Conservation (phyloP, 2,113 vertebrate species). For the Corythaixoides concolor region DNA sequence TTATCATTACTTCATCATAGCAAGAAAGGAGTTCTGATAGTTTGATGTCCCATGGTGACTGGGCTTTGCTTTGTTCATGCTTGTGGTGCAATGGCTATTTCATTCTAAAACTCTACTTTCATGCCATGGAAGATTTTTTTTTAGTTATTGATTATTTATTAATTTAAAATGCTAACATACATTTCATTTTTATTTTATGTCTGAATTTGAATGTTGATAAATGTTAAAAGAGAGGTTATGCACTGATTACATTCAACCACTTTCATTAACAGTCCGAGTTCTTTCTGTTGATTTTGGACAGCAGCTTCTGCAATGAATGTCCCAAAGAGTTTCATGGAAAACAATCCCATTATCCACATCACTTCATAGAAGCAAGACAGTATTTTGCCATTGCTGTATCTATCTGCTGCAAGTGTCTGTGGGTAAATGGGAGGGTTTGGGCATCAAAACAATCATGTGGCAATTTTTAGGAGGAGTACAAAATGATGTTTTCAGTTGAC, state of each 20-base stretch:
- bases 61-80: neutral
- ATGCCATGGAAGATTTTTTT: neutral
- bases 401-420: neutral
- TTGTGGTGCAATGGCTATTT: neutral
- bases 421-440: neutral
- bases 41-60: neutral
- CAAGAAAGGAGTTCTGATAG: neutral
- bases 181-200: neutral
- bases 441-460: neutral
- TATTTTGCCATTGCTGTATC: neutral
- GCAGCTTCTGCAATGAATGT: neutral
- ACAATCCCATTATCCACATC: neutral
- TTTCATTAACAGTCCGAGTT: neutral
- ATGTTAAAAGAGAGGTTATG: neutral
- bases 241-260: neutral
- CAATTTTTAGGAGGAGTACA: neutral
- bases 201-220: neutral
- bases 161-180: neutral
- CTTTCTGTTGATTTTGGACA: neutral
- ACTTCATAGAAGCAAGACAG: neutral
- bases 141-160: neutral
- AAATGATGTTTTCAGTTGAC: neutral
- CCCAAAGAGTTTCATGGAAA: neutral
- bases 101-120: neutral
- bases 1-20: neutral